Conservation (phyloP, 1,140 invertebrate species). For the Formica exsecta region DNA sequence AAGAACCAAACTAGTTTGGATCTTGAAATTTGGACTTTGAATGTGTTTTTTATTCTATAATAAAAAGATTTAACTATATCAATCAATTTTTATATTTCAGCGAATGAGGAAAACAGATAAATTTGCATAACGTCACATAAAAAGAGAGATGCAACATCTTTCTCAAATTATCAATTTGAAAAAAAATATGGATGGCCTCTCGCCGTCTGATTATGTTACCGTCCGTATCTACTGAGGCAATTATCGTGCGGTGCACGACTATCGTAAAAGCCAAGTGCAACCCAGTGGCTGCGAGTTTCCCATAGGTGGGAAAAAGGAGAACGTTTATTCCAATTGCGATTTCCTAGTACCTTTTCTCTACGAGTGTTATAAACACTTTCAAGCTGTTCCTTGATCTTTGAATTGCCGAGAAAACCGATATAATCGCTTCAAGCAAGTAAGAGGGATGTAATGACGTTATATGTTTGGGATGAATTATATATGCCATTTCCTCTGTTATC, state of each 20-base stretch:
- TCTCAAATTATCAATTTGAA: slow-evolving; percentile 7
- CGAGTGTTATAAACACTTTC: slow-evolving; percentile 18
- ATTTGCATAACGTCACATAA: background rate
- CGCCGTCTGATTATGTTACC: background rate
- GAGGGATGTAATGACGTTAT: slow-evolving; percentile 4
- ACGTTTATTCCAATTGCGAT: slow-evolving; percentile 29
- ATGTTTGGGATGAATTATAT: slow-evolving; percentile 16
- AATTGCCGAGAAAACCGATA: slow-evolving; percentile 15
- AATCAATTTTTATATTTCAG: background rate
- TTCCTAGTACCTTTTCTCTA: slow-evolving; percentile 26
- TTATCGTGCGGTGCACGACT: slow-evolving; percentile 2
- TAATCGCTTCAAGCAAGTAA: slow-evolving; percentile 35
- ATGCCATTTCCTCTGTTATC: background rate
- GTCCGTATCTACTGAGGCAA: slow-evolving; percentile 1
- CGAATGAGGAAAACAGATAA: background rate
- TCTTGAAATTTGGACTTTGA: background rate
- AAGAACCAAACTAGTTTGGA: background rate
- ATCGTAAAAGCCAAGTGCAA: slow-evolving; percentile 39
- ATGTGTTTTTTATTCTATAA: too few species aligned
- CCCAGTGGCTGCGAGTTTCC: slow-evolving; percentile 46
- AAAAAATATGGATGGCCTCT: slow-evolving; percentile 8
- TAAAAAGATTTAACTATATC: too few species aligned
- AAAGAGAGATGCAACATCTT: background rate
- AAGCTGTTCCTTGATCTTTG: slow-evolving; percentile 40
- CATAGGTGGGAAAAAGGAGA: slow-evolving; percentile 42